Evolutionary conservation across 2,113 vertebrate species (phyloP), one percentile per base, ranked within the genome.

Genomic region (Pipa parva): DNA sequence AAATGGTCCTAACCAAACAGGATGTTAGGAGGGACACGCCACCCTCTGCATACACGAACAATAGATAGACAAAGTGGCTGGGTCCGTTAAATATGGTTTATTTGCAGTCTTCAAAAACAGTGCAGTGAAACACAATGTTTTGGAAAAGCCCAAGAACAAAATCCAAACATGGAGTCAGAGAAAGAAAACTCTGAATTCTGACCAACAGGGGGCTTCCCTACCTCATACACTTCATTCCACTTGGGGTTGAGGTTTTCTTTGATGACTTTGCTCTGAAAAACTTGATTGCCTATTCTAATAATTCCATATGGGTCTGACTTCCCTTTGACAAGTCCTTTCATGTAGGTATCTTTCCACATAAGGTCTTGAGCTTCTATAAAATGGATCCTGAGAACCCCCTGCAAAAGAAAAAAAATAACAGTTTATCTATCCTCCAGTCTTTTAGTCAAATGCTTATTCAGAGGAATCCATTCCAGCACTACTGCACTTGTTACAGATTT

Each of bases 171-270:
- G n/a, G n/a, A n/a, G n/a, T n/a, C n/a, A n/a, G n/a, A n/a, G n/a
- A n/a, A n/a, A n/a, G n/a, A n/a, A n/a, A 67, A 45, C 36, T 69
- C 62, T 17, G 59, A 27, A 63, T 7, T 49, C 46, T 0, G 0
- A 1, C 33, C 1, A 46, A 5, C 4, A 64, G 27, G 1, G 0
- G 20, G 21, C 31, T 1, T 1, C 27, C 70, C 76, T 75, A 98
- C 97, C 95, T 99, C 97, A 49, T 92, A 94, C 3, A 99, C 92
- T 74, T 98, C 94, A 58, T 93, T 93, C 97, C 97, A 99, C 20
- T 90, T 94, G 0, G 97, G 97, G 73, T 91, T 82, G 11, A 96
- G 72, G n/a, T 80, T 93, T 71, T 98, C 92, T 67, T 95, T 91
- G 78, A 97, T 87, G 73, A 94, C 89, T 75, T 95, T 96, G 81